phyloP scores from a whole-genome alignment of 2,888 invertebrate species.

The Nemoura dubitans region DNA sequence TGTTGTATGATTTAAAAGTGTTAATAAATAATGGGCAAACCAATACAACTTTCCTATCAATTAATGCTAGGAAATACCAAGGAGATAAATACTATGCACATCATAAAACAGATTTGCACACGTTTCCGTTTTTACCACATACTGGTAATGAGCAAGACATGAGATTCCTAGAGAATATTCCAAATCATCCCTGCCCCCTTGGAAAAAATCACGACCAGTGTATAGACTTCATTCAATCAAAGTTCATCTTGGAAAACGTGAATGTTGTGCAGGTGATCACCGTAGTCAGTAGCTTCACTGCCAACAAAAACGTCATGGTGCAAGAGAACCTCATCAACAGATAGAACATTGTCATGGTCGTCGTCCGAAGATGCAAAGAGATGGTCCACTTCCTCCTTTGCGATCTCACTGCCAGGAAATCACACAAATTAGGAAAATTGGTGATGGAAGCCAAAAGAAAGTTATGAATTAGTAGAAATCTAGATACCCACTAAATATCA shows the following conservation, averaged over 20 bases:
- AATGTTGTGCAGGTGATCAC: slow-evolving; percentile 82
- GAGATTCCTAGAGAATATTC: not conserved
- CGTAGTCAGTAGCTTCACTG: slow-evolving; percentile 90
- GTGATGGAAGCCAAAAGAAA: too few relatives aligned
- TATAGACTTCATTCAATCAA: slow-evolving; percentile 58
- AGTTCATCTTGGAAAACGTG: slow-evolving; percentile 84
- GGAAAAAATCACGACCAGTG: not conserved
- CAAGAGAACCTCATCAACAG: slow-evolving; percentile 81
- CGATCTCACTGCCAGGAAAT: slow-evolving; percentile 74
- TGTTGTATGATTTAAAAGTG: not conserved
- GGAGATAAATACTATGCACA: not conserved
- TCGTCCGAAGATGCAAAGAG: slow-evolving; percentile 87
- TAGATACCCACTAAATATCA: too few relatives aligned
- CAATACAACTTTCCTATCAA: not conserved
- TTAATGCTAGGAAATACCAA: not conserved
- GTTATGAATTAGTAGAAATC: too few relatives aligned
- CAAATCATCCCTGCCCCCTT: not conserved
- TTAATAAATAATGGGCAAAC: not conserved
- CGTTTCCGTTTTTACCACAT: not conserved
- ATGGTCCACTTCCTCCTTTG: slow-evolving; percentile 90
- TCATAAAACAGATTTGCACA: not conserved
- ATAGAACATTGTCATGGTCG: slow-evolving; percentile 80
- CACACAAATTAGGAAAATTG: not conserved
- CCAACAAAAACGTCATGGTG: slow-evolving; percentile 93
- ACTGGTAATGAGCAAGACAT: not conserved